These are phyloP conservation scores for Ia io DNA, from an alignment of 2,113 vertebrate genomes.

Conservation along the genomic window DNA sequence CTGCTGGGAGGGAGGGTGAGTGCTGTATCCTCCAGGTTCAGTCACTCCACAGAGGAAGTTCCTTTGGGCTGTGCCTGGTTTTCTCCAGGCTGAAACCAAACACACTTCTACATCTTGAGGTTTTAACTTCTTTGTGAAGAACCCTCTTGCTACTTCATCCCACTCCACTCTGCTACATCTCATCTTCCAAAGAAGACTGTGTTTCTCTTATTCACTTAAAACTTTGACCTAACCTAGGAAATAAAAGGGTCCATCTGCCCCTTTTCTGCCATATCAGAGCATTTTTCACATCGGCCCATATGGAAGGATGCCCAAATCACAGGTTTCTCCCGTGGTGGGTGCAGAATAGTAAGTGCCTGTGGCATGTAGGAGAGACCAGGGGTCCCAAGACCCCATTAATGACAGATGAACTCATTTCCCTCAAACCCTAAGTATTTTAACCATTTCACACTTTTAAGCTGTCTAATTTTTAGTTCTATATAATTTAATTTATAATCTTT, in stretches of 20 bases:
- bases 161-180: neutral
- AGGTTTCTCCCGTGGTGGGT: neutral
- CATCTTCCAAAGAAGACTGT: neutral
- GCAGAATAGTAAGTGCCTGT: neutral
- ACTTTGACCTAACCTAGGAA: neutral
- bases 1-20: neutral
- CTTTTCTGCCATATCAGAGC: neutral
- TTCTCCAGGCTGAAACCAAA: neutral
- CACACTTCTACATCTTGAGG: neutral
- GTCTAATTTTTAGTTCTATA: neutral
- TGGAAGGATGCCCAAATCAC: neutral
- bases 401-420: neutral
- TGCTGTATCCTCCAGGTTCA: no score
- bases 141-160: neutral
- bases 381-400: neutral
- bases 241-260: neutral
- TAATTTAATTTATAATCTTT: constrained; percentile 8
- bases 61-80: neutral
- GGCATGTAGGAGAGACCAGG: neutral
- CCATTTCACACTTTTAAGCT: neutral
- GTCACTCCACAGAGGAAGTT: no score
- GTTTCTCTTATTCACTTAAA: neutral
- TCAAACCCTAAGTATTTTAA: neutral
- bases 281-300: neutral
- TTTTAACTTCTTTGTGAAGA: neutral